A percentile compares a stretch with the other conserved stretches of the same genome.
Conservation (phyloP, 2,113 vertebrate genomes). For the Nycticryphes semicollaris region DNA sequence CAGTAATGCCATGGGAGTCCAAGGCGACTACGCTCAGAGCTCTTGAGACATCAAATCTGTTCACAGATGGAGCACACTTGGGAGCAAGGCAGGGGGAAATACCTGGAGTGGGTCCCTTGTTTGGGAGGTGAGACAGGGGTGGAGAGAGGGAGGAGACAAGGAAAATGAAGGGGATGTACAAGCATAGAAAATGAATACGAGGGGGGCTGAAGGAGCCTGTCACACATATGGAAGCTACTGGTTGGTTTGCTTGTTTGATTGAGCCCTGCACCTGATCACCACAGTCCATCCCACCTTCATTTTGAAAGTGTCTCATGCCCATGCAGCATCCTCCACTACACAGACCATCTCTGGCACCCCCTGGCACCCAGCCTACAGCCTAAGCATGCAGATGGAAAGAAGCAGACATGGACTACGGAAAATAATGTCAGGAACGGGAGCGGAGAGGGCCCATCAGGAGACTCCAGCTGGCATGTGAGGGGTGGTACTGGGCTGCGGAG, state of each 20-base stretch:
- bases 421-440: background rate
- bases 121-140: too few relatives aligned
- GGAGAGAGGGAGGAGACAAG: too few relatives aligned
- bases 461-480: background rate
- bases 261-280: too few relatives aligned
- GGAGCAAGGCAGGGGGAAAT: too few relatives aligned
- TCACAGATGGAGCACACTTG: too few relatives aligned
- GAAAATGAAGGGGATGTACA: too few relatives aligned
- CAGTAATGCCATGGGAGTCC: too few relatives aligned
- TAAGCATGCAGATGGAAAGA: background rate
- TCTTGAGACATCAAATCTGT: too few relatives aligned
- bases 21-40: too few relatives aligned
- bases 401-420: background rate
- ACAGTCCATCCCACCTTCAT: background rate
- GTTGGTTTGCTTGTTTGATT: too few relatives aligned
- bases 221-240: background rate
- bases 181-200: too few relatives aligned
- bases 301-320: background rate
- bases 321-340: background rate
- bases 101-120: too few relatives aligned
- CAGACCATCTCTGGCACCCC: background rate
- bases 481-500: background rate
- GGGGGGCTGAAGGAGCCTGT: background rate
- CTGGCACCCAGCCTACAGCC: background rate
- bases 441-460: background rate